Base-by-base conservation (phyloP, 2,797 vertebrate genomes). In the Acanthurus tractus region DNA sequence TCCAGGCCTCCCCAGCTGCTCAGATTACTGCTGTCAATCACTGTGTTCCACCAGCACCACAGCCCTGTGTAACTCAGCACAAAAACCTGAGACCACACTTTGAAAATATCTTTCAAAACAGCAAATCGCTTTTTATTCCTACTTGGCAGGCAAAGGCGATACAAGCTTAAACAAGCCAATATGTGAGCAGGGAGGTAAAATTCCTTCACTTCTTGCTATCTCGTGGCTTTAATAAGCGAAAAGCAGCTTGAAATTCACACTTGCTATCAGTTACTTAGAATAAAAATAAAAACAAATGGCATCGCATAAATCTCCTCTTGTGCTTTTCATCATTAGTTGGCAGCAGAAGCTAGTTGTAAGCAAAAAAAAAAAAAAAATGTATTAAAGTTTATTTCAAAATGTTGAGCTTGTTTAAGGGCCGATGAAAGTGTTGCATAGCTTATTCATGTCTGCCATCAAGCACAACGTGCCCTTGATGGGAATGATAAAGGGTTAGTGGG, bases 11-110 rank as follows among this genome's bases (percentile, higher is more conserved):
- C 52, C 78, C 73, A 61, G 71, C 83, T 84, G 73, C 82, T 88
- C 78, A 76, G 84, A 90, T 90, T 90, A 90, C 85, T 46, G 86
- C 87, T 91, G 91, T 92, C 92, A 93, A 79, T 93, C 92, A 92
- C 13, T 22, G 57, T 8, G 76, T 53, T 79, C 71, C 68, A 67
- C 29, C 34, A 15, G 64, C 67, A 38, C 42, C 20, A 17, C 4
- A 25, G 45, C 57, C 64, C 46, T 1, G 15, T 18, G 82, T 49
- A 48, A 71, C 77, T 63, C 76, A 53, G 64, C 80, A 74, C 55
- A 70, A 79, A 79, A 86, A 86, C 78, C 85, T 58, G 48, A 78
- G 76, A 81, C 72, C 74, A 23, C 36, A 54, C 70, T 82, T 63
- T 82, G 61, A 78, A 82, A 66, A 69, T 54, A 71, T 71, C 76